Conservation (phyloP, 1,140 invertebrate species). For the Dendroctonus valens region DNA sequence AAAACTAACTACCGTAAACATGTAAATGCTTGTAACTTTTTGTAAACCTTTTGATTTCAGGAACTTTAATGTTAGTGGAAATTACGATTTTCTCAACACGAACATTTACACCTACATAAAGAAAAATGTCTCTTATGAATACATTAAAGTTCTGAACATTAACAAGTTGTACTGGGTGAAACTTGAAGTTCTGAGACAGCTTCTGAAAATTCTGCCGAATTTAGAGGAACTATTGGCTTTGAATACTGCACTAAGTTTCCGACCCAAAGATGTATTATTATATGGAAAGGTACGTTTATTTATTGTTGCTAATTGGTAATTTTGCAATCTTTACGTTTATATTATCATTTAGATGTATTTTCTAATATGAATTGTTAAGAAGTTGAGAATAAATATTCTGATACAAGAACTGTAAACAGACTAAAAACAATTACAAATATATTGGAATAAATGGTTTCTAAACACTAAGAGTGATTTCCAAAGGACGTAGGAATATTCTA, state of each 20-base stretch:
- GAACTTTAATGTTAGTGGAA: slow-evolving; percentile 19
- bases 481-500: no score
- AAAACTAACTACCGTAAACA: background rate
- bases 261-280: slow-evolving; percentile 14
- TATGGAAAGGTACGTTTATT: slow-evolving; percentile 29
- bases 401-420: no score
- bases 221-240: slow-evolving; percentile 31
- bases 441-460: no score
- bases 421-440: no score
- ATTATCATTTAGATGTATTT: background rate
- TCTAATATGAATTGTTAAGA: no score
- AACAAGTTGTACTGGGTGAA: slow-evolving; percentile 35
- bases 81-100: slow-evolving; percentile 18
- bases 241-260: slow-evolving; percentile 30
- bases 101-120: slow-evolving; percentile 12
- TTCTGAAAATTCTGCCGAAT: slow-evolving; percentile 26
- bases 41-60: slow-evolving; percentile 9
- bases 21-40: background rate
- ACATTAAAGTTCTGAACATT: slow-evolving; percentile 32
- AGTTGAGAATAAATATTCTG: no score
- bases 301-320: background rate
- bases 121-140: slow-evolving; percentile 21
- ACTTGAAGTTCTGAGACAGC: slow-evolving; percentile 18
- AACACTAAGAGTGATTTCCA: no score
- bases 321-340: background rate